Conservation (phyloP, 23 tunicate genomes). For the Phallusia fumigata region DNA sequence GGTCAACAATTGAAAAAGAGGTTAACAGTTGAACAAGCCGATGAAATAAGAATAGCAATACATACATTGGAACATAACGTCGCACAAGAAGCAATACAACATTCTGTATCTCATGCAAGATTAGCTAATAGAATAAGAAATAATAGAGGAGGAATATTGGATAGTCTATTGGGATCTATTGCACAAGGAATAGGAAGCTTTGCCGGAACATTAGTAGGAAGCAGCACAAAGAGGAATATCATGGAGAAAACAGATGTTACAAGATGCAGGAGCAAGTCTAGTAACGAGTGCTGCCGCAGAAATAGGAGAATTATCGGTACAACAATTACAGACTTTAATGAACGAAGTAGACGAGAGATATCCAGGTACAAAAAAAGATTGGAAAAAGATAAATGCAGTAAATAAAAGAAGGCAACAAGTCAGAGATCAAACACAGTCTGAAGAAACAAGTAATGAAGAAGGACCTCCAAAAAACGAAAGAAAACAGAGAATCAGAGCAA, state of each 20-base stretch:
- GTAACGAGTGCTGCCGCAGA: not conserved
- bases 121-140: no score
- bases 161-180: not conserved
- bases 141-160: no score
- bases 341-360: not conserved
- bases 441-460: not conserved
- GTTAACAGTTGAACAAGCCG: no score
- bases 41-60: no score
- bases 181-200: not conserved
- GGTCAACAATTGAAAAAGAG: no score
- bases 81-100: no score
- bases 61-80: no score
- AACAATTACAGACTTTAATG: not conserved
- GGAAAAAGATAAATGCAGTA: not conserved
- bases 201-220: not conserved
- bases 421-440: not conserved
- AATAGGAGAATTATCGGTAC: not conserved
- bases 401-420: not conserved
- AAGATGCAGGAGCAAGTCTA: not conserved
- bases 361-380: no score
- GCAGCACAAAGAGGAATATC: not conserved
- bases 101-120: no score
- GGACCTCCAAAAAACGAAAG: not conserved
- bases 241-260: not conserved
- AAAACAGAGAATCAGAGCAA: not conserved